Percentiles rank a stretch among this genome's conserved stretches.
Evolutionary conservation across 1,140 invertebrate species (phyloP).

Genomic region (Cataglyphis hispanica): DNA sequence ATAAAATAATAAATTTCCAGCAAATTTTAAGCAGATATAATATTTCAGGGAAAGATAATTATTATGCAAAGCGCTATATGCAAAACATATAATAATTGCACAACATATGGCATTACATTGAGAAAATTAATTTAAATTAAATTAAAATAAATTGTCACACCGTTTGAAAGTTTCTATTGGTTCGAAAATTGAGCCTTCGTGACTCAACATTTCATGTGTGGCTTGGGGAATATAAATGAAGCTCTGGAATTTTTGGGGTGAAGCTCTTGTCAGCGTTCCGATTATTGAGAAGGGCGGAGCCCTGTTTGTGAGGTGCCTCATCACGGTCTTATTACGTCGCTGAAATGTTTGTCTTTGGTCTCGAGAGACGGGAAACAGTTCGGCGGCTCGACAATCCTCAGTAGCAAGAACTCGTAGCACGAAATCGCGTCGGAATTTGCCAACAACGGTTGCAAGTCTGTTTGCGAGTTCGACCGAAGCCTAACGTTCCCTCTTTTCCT

Average conservation of each 20-base stretch:
- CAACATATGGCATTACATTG: neutral
- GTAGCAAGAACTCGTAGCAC: slow-evolving; percentile 21
- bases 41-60: no score
- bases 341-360: slow-evolving; percentile 41
- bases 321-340: slow-evolving; percentile 15
- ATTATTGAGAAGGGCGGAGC: slow-evolving; percentile 1
- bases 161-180: no score
- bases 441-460: neutral
- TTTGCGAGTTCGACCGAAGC: slow-evolving; percentile 22
- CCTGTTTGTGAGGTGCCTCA: neutral
- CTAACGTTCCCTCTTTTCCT: neutral
- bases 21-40: neutral
- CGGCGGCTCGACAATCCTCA: neutral
- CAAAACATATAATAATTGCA: neutral
- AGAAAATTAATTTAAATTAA: no score
- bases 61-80: no score
- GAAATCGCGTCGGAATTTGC: slow-evolving; percentile 12
- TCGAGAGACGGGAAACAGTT: neutral
- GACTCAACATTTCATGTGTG: neutral
- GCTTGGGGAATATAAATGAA: neutral
- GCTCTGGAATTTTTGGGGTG: neutral
- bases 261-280: neutral
- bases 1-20: neutral
- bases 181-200: no score
- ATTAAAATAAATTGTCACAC: no score